Percentiles rank a stretch among this genome's conserved stretches.
phyloP scores from a whole-genome alignment of 2,888 invertebrate species.

The Myopa testacea region DNA sequence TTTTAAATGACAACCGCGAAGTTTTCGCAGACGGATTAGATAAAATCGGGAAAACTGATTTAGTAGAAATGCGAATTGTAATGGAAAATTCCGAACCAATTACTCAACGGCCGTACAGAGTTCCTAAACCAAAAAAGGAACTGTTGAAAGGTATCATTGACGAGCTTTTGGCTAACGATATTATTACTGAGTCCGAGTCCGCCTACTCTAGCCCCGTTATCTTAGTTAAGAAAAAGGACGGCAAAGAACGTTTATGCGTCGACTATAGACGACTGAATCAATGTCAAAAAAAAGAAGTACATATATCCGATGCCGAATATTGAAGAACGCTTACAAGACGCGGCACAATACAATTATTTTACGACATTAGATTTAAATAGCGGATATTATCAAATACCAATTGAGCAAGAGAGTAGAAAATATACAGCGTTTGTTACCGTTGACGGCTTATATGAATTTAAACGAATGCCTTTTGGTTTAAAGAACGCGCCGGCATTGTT shows the following conservation, averaged over 20 bases:
- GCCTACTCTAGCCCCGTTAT: constrained; percentile 41
- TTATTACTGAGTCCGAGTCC: constrained; percentile 40
- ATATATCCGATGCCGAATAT: constrained; percentile 45
- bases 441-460: constrained; percentile 45
- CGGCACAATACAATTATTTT: constrained; percentile 36
- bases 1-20: constrained; percentile 22
- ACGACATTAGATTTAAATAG: background rate
- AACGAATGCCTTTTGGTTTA: background rate
- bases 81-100: too few relatives aligned
- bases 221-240: constrained; percentile 39
- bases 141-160: constrained; percentile 24
- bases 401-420: background rate
- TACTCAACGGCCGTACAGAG: constrained; percentile 13
- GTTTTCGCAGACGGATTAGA: constrained; percentile 6
- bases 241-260: constrained; percentile 43
- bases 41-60: too few relatives aligned
- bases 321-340: constrained; percentile 40
- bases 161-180: constrained; percentile 35
- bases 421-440: constrained; percentile 43
- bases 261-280: constrained; percentile 42
- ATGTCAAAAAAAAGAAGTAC: constrained; percentile 37
- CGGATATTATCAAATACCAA: background rate
- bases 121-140: constrained; percentile 34
- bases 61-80: too few relatives aligned
- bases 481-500: constrained; percentile 41